phyloP scores from a whole-genome alignment of 2,888 invertebrate species.

The Acrobeloides nanus region DNA sequence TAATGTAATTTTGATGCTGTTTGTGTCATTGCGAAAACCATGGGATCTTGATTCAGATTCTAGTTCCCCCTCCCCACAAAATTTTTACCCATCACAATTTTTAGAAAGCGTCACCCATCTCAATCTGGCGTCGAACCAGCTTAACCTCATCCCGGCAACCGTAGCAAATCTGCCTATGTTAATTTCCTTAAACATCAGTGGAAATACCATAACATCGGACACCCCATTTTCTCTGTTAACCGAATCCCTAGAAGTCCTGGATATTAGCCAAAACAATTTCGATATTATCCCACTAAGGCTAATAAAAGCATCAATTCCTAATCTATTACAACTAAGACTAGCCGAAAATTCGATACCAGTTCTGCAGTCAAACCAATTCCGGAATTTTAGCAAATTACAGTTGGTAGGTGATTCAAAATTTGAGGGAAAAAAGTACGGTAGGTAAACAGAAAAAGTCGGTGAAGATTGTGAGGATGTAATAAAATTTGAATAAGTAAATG shows the following conservation, averaged over 20 bases:
- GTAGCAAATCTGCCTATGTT: slow-evolving; percentile 30
- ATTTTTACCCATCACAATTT: too few relatives aligned
- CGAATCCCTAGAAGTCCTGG: slow-evolving; percentile 18
- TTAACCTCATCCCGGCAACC: slow-evolving; percentile 30
- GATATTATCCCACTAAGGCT: slow-evolving; percentile 17
- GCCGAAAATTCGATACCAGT: slow-evolving; percentile 28
- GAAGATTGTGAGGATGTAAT: too few relatives aligned
- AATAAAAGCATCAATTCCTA: slow-evolving; percentile 21
- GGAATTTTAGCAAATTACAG: slow-evolving; percentile 37
- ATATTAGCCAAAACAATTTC: slow-evolving; percentile 18
- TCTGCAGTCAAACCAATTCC: slow-evolving; percentile 19
- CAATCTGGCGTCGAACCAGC: slow-evolving; percentile 34
- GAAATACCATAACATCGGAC: slow-evolving; percentile 27
- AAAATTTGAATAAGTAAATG: too few relatives aligned
- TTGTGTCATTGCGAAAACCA: too few relatives aligned
- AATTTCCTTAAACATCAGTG: slow-evolving; percentile 37
- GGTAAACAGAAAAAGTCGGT: too few relatives aligned
- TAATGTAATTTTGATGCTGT: too few relatives aligned
- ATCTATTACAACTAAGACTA: slow-evolving; percentile 34
- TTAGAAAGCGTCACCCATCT: slow-evolving; percentile 34
- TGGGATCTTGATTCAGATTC: too few relatives aligned
- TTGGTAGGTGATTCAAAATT: slow-evolving; percentile 28
- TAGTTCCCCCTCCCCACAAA: too few relatives aligned
- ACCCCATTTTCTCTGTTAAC: slow-evolving; percentile 23
- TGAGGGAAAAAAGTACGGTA: neutral